Percentiles rank a stretch among this genome's conserved stretches.
phyloP scores from a whole-genome alignment of 2,797 vertebrate genomes.

The Sparidentex hasta region DNA sequence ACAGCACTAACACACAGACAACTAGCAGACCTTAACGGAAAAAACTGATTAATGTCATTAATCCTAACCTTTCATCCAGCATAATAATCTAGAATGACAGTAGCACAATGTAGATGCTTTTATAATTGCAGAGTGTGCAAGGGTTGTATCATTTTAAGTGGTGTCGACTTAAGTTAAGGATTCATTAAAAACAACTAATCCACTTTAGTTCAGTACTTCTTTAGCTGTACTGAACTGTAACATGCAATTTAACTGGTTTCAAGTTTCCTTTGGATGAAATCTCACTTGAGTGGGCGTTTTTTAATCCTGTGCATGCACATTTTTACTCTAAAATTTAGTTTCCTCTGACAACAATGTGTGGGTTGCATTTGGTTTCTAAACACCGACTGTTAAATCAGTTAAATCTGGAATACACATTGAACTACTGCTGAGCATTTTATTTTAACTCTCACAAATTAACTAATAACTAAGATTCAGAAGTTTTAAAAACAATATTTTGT shows the following conservation, averaged over 20 bases:
- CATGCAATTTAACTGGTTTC: slow-evolving; percentile 4
- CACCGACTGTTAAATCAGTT: neutral
- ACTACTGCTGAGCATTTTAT: neutral
- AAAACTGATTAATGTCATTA: slow-evolving; percentile 15
- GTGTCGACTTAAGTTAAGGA: neutral
- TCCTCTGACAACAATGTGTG: neutral
- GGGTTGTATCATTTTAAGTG: slow-evolving; percentile 4
- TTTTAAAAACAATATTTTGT: neutral
- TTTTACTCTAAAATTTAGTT: slow-evolving; percentile 8
- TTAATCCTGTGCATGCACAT: slow-evolving; percentile 9
- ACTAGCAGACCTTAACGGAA: slow-evolving; percentile 1
- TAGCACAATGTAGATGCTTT: neutral
- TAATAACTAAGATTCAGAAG: neutral
- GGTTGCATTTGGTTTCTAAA: slow-evolving; percentile 1
- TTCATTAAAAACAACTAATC: neutral
- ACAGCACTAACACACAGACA: slow-evolving; percentile 67
- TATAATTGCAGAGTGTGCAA: neutral
- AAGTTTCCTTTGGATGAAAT: slow-evolving; percentile 3
- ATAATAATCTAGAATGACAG: neutral
- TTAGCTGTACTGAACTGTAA: neutral
- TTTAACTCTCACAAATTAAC: neutral
- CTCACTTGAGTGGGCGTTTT: slow-evolving; percentile 8
- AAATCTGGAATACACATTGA: neutral
- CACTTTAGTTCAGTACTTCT: slow-evolving; percentile 3
- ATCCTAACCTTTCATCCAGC: neutral